Base-by-base conservation (phyloP, 2,113 vertebrate species). In the Heptranchias perlo region DNA sequence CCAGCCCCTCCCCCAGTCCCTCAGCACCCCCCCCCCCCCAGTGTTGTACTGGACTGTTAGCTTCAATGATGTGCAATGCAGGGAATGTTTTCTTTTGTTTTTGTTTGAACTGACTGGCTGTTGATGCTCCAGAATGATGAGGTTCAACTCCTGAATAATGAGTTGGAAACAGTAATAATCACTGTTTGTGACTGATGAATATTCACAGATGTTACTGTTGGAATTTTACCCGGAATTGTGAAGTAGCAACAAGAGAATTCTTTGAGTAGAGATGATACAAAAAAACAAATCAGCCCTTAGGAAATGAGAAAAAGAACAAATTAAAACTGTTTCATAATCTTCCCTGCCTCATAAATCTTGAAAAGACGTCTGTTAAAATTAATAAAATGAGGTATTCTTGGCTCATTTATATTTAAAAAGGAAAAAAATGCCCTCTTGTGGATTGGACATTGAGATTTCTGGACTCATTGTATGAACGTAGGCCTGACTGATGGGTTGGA, bases 231-330 rank as follows among this genome's bases (percentile, higher is more conserved):
- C 5, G 16, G 11, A 39, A 23, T 39, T n/a, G 49, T 58, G 52
- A 13, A 35, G 35, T 6, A 23, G 89, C 58, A 62, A 39, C 13
- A 8, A 92, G 16, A 16, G 54, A 39, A 82, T 82, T 39, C 3
- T 44, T 82, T 44, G 14, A 44, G 1, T 2, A n/a, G 52, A 91
- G 54, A 18, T 82, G 2, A 44, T 82, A 58, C n/a, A n/a, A 61
- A 18, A 91, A 54, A 61, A 47, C 21, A 28, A 92, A 92, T 61
- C 54, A n/a, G 6, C 89, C 89, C 89, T 54, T 28, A 89, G 86
- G 86, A 31, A 89, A 62, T 92, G 89, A n/a, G 89, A 61, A 92
- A 61, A 61, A 5, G 89, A 61, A 61, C 89, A 91, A 91, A 91
- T 91, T 54, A 91, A 91, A 61, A 61, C 35, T 92, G 54, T 92